phyloP scores from a whole-genome alignment of 2,113 vertebrate species.

The Octodon degus region DNA sequence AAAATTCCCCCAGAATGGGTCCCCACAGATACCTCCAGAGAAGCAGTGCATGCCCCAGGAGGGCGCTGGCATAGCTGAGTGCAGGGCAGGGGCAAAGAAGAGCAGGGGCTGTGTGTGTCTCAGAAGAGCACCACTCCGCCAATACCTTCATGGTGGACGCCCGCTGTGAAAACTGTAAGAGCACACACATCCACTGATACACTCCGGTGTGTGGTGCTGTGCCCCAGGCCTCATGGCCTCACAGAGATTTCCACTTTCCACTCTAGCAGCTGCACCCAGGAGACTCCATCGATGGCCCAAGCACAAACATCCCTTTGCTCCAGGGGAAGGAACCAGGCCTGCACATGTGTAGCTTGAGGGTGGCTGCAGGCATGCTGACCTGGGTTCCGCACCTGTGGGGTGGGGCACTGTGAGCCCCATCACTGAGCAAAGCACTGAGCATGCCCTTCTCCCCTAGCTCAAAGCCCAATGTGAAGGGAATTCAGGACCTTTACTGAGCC shows the following conservation, averaged over 20 bases:
- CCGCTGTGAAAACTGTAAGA: background rate
- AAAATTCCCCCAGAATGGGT: background rate
- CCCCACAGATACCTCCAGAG: background rate
- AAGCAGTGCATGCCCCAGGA: accelerated
- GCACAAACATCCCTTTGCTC: accelerated
- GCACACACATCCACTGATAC: accelerated
- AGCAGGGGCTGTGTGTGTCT: accelerated
- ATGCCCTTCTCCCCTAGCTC: accelerated
- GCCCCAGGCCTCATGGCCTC: too few relatives aligned
- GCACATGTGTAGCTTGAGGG: background rate
- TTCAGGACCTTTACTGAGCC: background rate
- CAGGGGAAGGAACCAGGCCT: accelerated
- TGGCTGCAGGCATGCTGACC: accelerated
- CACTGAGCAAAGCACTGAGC: background rate
- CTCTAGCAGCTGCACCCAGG: accelerated
- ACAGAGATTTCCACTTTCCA: accelerated
- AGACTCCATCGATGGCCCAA: accelerated
- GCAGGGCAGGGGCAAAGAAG: background rate
- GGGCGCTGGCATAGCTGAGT: background rate
- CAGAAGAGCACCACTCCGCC: background rate
- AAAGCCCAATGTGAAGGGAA: background rate
- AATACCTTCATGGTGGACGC: background rate
- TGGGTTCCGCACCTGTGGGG: background rate
- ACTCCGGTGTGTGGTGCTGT: background rate
- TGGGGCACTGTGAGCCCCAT: background rate